Base-by-base conservation (phyloP, 2,888 invertebrate genomes). In the Polietes domitor region DNA sequence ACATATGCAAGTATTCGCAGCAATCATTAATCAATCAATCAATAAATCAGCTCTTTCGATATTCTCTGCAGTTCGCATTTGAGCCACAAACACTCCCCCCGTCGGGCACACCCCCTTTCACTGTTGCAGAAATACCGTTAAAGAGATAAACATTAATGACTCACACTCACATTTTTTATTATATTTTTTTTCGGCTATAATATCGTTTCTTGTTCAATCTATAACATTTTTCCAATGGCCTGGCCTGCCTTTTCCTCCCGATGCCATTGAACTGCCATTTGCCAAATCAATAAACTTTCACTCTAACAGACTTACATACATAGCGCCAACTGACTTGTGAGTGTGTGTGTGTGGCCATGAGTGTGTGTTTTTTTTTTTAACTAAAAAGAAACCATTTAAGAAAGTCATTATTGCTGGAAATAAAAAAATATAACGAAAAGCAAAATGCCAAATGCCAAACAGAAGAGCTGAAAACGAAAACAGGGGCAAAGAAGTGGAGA, bases 231-330 rank as follows among this genome's bases (percentile, higher is more conserved):
- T 47, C 9, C 26, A 15, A 26, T 58, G 58, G 58, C 58, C 26
- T 58, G 47, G 4, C 4, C 32, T 6, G 32, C 17, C 17, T 50
- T 50, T 50, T 58, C 24, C 28, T 53, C 28, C 41, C 7, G n/a
- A 63, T 61, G 73, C 78, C 78, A 73, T 65, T 79, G 65, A 79
- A 65, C 73, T 73, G 19, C 6, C 50, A 37, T 32, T 55, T 68
- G 58, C 58, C 47, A 43, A 74, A 74, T 68, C 73, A 74, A 74
- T 74, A 74, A 79, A 79, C 79, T 74, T 79, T 79, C 79, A 55
- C 79, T 74, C 19, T 32, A n/a, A n/a, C n/a, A n/a, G n/a, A n/a
- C n/a, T n/a, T n/a, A n/a, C n/a, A n/a, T n/a, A n/a, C n/a, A n/a
- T n/a, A n/a, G n/a, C n/a, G n/a, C n/a, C n/a, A n/a, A 12, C 55